A percentile compares a stretch with the other conserved stretches of the same genome.
Conservation (phyloP, 2,888 invertebrate species). For the Oegoconia quadripuncta region DNA sequence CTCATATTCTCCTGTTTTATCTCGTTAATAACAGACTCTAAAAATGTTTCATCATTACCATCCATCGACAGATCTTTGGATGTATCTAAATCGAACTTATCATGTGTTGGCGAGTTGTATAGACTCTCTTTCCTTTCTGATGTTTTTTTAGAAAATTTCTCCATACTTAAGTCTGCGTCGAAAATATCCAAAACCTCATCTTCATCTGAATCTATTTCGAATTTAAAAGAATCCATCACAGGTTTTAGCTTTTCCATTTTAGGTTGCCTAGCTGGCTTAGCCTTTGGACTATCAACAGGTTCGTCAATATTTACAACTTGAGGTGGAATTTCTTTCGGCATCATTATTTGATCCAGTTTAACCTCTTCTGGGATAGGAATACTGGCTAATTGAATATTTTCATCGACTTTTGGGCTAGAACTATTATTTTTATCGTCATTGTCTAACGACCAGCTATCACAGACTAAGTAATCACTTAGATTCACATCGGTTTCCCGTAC, state of each 20-base stretch:
- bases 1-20: constrained; percentile 61
- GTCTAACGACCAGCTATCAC: constrained; percentile 73
- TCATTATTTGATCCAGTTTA: constrained; percentile 31
- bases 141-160: constrained; percentile 38
- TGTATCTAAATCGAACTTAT: constrained; percentile 38
- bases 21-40: constrained; percentile 69
- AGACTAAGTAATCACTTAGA: constrained; percentile 64
- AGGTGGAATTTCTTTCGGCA: constrained; percentile 26
- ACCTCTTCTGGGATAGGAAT: constrained; percentile 18
- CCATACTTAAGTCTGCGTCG: constrained; percentile 38
- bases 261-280: constrained; percentile 22
- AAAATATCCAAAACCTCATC: constrained; percentile 59
- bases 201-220: constrained; percentile 62
- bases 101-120: constrained; percentile 40
- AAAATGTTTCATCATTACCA: constrained; percentile 57
- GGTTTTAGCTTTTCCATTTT: constrained; percentile 54
- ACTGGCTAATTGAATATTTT: constrained; percentile 29
- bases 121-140: constrained; percentile 28
- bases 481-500: constrained; percentile 56
- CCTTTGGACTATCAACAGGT: constrained; percentile 16
- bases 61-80: constrained; percentile 48
- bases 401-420: constrained; percentile 51
- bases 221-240: constrained; percentile 64
- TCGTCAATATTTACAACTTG: neutral
- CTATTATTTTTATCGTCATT: constrained; percentile 59